Evolutionary conservation across 2,888 invertebrate species (phyloP).

Genomic region (Synanthedon formicaeformis): DNA sequence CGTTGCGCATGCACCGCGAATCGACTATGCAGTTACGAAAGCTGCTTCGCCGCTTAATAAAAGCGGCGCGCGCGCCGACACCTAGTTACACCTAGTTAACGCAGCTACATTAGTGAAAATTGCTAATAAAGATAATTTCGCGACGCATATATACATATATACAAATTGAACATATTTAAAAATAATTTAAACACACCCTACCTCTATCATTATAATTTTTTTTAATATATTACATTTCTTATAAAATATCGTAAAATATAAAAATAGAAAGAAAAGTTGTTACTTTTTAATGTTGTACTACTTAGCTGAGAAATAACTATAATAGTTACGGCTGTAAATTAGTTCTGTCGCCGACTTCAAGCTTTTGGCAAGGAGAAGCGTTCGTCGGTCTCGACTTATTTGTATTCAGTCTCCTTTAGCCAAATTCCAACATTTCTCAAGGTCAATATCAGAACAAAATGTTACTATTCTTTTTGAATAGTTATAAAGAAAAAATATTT

Average conservation of each 20-base stretch:
- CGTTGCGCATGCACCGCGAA: conserved; percentile 24
- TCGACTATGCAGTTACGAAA: conserved; percentile 59
- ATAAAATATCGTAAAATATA: too few species aligned
- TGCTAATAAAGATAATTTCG: too few species aligned
- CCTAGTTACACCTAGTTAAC: conserved; percentile 10
- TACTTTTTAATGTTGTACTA: too few species aligned
- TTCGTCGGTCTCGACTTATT: neutral
- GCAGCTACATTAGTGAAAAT: neutral
- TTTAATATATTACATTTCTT: too few species aligned
- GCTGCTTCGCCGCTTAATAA: conserved; percentile 43
- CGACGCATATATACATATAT: too few species aligned
- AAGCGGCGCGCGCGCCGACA: conserved; percentile 32
- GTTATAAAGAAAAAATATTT: neutral
- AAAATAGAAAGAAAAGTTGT: too few species aligned
- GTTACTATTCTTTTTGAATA: neutral
- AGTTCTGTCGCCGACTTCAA: neutral
- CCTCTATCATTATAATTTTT: too few species aligned
- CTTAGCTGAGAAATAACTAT: too few species aligned
- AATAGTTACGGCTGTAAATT: too few species aligned
- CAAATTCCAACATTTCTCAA: neutral
- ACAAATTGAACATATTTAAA: too few species aligned
- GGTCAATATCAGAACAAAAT: neutral
- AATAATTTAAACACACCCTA: too few species aligned
- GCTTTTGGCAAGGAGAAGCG: neutral
- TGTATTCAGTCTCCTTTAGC: neutral